These are phyloP conservation scores for Yoshiicerus persimilis DNA, from an alignment of 1,140 invertebrate species.

Conservation along the genomic window DNA sequence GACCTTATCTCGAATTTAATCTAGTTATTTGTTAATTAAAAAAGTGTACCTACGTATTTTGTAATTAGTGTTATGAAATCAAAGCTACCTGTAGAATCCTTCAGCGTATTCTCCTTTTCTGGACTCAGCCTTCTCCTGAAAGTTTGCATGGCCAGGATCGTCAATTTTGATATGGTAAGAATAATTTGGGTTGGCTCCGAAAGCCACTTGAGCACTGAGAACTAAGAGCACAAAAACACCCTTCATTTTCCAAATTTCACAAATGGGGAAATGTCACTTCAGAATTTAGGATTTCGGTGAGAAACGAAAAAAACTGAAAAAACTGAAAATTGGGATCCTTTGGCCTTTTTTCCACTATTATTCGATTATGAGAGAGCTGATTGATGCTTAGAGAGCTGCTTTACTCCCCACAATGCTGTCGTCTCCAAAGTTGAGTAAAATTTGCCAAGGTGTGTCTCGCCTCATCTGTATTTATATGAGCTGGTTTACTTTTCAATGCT, in stretches of 20 bases:
- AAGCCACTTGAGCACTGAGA: conserved; percentile 14
- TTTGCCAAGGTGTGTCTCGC: conserved; percentile 36
- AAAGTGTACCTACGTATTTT: neutral
- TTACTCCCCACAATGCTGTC: neutral
- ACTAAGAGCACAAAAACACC: conserved; percentile 31
- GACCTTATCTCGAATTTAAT: neutral
- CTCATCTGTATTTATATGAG: conserved; percentile 33
- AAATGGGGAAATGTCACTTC: neutral
- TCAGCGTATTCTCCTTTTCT: conserved; percentile 41
- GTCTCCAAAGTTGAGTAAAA: conserved; percentile 30
- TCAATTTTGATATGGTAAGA: conserved; percentile 47
- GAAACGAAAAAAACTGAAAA: neutral
- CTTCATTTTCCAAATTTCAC: conserved; percentile 7
- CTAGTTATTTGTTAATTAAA: neutral
- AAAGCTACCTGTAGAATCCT: conserved; percentile 48
- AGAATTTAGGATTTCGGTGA: too few relatives aligned
- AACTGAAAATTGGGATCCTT: neutral
- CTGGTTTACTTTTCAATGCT: conserved; percentile 5
- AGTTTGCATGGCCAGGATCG: conserved; percentile 42
- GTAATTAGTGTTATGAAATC: neutral
- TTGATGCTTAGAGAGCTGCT: neutral
- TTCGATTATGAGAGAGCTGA: too few relatives aligned
- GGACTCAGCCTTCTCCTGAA: conserved; percentile 47
- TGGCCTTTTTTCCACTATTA: neutral
- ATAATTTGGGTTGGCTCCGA: conserved; percentile 47